Base-by-base conservation (phyloP, 1,140 invertebrate species). In the Sycophila sp. region DNA sequence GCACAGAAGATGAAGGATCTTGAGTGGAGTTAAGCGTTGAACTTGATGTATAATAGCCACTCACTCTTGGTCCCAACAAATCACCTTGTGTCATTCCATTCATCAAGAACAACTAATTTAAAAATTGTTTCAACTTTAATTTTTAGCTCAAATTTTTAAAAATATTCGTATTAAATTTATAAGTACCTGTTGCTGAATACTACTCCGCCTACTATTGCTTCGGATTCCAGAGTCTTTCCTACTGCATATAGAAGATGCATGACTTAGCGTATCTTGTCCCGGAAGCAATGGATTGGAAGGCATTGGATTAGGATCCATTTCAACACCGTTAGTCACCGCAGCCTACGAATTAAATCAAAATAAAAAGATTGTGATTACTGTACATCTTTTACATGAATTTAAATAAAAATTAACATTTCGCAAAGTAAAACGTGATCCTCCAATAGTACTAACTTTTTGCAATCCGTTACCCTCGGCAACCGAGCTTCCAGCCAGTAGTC, bases 151-250 rank as follows among this genome's bases (percentile, higher is more conserved):
- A 38, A n/a, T 6, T 70, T 24, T 62, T 26, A 60, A 26, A 17
- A 45, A 67, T n/a, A 40, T 71, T 67, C 8, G 26, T 55, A 30
- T n/a, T n/a, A n/a, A n/a, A n/a, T n/a, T n/a, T n/a, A n/a, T n/a
- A 49, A 56, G 22, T 81, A 94, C 93, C 89, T 94, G 93, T 74
- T 92, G 92, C 76, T 94, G 93, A 78, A 95, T 94, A 78, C 93
- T 95, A 73, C 93, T 94, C 66, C 93, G 86, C 1, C 93, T 87
- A 74, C 93, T 95, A 49, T 93, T 94, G 79, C 94, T 95, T 70
- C 92, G 89, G 67, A 95, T 95, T 4, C 94, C 94, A 0, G 94
- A 95, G 84, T 96, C 94, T 86, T 96, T 96, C 66, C 94, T 88
- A 74, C 93, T 94, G 75, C 93, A 93, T 42, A 93, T 88, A 8